These are phyloP conservation scores for Poeciliopsis turneri DNA, from an alignment of 2,797 vertebrate genomes.

Conservation along the genomic window DNA sequence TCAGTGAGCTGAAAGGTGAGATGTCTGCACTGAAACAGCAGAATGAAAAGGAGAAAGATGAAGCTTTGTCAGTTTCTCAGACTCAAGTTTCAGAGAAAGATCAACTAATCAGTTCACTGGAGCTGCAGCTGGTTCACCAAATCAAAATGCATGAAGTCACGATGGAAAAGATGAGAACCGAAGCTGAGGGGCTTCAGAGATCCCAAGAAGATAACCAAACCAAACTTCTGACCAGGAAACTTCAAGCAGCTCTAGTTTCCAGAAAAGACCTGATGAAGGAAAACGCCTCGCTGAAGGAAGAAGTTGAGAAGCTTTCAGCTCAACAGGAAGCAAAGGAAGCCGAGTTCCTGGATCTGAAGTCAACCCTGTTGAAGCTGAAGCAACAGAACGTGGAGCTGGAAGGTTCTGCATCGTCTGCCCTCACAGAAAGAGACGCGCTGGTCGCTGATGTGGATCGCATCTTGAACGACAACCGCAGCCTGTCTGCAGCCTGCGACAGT, in stretches of 20 bases:
- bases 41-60: slow-evolving; percentile 65
- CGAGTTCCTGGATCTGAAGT: slow-evolving; percentile 63
- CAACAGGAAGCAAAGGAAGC: slow-evolving; percentile 70
- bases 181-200: slow-evolving; percentile 63
- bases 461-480: slow-evolving; percentile 83
- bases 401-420: slow-evolving; percentile 25
- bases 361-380: slow-evolving; percentile 61
- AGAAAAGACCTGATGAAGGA: slow-evolving; percentile 87
- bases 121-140: slow-evolving; percentile 74
- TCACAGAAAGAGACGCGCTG: slow-evolving; percentile 72
- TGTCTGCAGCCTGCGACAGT: slow-evolving; percentile 88
- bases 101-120: slow-evolving; percentile 66
- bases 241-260: slow-evolving; percentile 88
- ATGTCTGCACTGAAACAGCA: slow-evolving; percentile 57
- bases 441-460: slow-evolving; percentile 72
- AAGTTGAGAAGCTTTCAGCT: slow-evolving; percentile 64
- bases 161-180: slow-evolving; percentile 57
- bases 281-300: slow-evolving; percentile 80
- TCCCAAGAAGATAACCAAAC: slow-evolving; percentile 63
- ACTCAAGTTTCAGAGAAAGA: slow-evolving; percentile 64
- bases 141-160: slow-evolving; percentile 57
- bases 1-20: slow-evolving; percentile 70
- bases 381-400: slow-evolving; percentile 70
- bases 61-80: slow-evolving; percentile 30
- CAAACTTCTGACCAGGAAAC: slow-evolving; percentile 82